Base-by-base conservation (phyloP, 2,113 vertebrate genomes). In the Benitochromis conjunctus region DNA sequence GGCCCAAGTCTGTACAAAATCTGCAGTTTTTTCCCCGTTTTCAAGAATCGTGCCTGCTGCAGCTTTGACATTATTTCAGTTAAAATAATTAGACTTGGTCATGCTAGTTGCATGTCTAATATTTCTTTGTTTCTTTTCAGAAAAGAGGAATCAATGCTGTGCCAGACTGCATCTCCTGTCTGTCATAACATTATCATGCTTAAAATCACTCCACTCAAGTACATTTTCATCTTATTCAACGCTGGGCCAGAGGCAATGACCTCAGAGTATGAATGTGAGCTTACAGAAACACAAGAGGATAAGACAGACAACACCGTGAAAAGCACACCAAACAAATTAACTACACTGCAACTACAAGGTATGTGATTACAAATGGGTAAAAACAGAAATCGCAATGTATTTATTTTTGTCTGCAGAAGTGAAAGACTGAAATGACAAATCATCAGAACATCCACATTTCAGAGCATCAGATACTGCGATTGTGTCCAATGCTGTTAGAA, bases 231-330 rank as follows among this genome's bases (percentile, higher is more conserved):
- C 51, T 2, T 91, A 2, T 2, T 82, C 18, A 81, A 85, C 16
- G 2, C 78, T 7, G 26, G 19, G 1, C 19, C 41, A 1, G 24
- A 89, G 18, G 77, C 11, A 4, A 69, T 71, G 79, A 5, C 5
- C 2, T 2, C 4, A 0, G 3, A 1, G 1, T 94, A 93, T 6
- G 2, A 86, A 82, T 94, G 93, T 66, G 77, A 88, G 83, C 19
- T 91, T 24, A 79, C 79, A 1, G 7, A 21, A 41, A 2, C 10
- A 38, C 4, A 3, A 1, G 2, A 1, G 1, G 0, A 24, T 1
- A 0, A 3, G 2, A 0, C 36, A 0, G 7, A 86, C 21, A 0
- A 2, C 0, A 29, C 5, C 1, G 0, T 1, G 26, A 2, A 0
- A 12, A 60, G 71, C 66, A 24, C 0, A 11, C 38, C 41, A 3